These are phyloP conservation scores for Agriopis leucophaearia DNA, from an alignment of 2,888 invertebrate genomes.

Conservation along the genomic window DNA sequence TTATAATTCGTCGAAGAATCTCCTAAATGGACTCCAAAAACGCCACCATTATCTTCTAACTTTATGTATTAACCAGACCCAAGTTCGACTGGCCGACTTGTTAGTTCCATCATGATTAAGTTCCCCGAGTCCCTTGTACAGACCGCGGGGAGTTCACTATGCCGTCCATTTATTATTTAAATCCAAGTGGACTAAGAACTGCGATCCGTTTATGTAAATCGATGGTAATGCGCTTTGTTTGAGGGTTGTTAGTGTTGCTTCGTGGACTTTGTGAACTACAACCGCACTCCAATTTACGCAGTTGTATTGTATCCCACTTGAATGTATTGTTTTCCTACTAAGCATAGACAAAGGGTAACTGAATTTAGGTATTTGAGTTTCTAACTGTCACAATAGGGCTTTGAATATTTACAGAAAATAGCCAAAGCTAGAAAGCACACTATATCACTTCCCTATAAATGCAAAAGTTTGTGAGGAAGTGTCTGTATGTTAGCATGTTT, in stretches of 20 bases:
- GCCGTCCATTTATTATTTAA: constrained; percentile 72
- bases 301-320: constrained; percentile 2
- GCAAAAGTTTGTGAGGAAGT: too few relatives aligned
- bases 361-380: too few relatives aligned
- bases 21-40: constrained; percentile 8
- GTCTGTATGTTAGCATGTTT: too few relatives aligned
- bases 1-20: not conserved
- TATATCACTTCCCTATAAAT: too few relatives aligned
- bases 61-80: constrained; percentile 13
- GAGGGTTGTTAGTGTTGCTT: constrained; percentile 49
- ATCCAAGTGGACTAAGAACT: constrained; percentile 69
- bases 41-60: constrained; percentile 18
- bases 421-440: too few relatives aligned
- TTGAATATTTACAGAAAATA: too few relatives aligned
- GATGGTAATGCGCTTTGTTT: constrained; percentile 67
- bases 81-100: constrained; percentile 27
- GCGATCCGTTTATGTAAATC: constrained; percentile 77
- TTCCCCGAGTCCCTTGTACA: constrained; percentile 24
- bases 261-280: constrained; percentile 36
- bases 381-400: too few relatives aligned
- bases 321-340: constrained; percentile 6
- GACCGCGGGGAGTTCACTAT: constrained; percentile 51
- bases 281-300: constrained; percentile 28
- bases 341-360: not conserved
- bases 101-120: constrained; percentile 26